These are phyloP conservation scores for Cinara cedri DNA, from an alignment of 2,888 invertebrate species.

Conservation along the genomic window DNA sequence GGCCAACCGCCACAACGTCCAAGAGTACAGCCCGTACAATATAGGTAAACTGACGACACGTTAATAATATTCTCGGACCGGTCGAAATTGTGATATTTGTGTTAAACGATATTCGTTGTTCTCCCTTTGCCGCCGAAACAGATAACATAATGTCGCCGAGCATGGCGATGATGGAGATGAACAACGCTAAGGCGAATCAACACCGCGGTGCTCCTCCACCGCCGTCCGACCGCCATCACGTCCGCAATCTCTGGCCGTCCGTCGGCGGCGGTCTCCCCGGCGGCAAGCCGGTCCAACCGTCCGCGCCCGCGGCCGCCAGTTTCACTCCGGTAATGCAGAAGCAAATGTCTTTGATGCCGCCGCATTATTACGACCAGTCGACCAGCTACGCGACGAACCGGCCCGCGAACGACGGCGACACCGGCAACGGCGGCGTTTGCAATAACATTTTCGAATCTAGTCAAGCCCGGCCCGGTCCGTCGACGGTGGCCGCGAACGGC, in stretches of 20 bases:
- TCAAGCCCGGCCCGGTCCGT: constrained; percentile 26
- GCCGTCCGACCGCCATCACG: neutral
- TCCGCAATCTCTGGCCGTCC: constrained; percentile 44
- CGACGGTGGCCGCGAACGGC: neutral
- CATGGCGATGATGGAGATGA: constrained; percentile 38
- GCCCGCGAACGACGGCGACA: neutral
- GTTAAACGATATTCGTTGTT: neutral
- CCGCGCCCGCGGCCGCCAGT: neutral
- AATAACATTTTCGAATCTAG: constrained; percentile 43
- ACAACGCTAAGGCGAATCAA: neutral
- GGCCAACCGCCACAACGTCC: constrained; percentile 36
- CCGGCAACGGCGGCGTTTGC: constrained; percentile 2
- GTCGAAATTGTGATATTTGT: neutral
- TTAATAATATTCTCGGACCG: neutral
- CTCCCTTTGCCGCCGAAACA: neutral
- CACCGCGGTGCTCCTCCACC: neutral
- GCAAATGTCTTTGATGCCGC: too few species aligned
- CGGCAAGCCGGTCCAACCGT: constrained; percentile 40
- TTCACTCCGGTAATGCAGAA: neutral
- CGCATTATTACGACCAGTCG: constrained; percentile 20
- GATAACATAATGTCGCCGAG: constrained; percentile 33
- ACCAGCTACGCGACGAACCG: neutral
- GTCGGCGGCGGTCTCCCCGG: constrained; percentile 50
- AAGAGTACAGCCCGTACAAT: constrained; percentile 46
- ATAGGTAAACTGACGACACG: constrained; percentile 31